A percentile compares a stretch with the other conserved stretches of the same genome.
Conservation (phyloP, 1,140 invertebrate species). For the Nymphalis io region DNA sequence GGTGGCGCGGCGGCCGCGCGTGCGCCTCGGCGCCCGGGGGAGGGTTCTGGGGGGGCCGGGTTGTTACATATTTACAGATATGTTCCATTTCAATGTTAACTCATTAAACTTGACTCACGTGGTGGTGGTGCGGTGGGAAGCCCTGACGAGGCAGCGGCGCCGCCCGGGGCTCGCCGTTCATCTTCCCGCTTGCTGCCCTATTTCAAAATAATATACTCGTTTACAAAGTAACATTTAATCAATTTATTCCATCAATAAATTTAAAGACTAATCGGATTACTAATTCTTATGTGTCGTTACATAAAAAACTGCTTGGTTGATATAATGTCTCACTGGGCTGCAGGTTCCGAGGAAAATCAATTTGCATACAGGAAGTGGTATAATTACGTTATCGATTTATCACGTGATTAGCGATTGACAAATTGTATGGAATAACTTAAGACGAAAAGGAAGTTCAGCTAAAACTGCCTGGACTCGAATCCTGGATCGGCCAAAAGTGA, state of each 20-base stretch:
- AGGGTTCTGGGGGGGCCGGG: constrained; percentile 42
- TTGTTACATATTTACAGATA: background rate
- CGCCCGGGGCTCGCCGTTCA: constrained; percentile 70
- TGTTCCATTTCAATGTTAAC: background rate
- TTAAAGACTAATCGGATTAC: too few species aligned
- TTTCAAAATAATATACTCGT: background rate
- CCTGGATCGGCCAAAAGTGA: background rate
- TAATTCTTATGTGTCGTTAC: too few species aligned
- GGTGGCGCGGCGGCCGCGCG: constrained; percentile 51
- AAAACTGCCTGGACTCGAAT: too few species aligned
- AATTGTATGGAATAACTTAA: too few species aligned
- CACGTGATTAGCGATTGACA: too few species aligned
- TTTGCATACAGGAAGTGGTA: too few species aligned
- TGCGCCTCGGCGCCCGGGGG: constrained; percentile 48
- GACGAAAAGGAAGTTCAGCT: too few species aligned
- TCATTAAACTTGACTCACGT: constrained; percentile 43
- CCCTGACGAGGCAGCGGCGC: constrained; percentile 55
- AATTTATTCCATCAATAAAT: too few species aligned
- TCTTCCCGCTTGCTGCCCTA: constrained; percentile 51
- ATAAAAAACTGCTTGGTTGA: too few species aligned
- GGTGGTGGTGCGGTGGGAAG: constrained; percentile 62
- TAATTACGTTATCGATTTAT: too few species aligned
- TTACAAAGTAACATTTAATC: background rate
- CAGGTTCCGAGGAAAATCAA: too few species aligned
- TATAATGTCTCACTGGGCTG: too few species aligned